A percentile compares a stretch with the other conserved stretches of the same genome.
Evolutionary conservation across 2,888 invertebrate genomes (phyloP).

Genomic region (Ditula angustiorana): DNA sequence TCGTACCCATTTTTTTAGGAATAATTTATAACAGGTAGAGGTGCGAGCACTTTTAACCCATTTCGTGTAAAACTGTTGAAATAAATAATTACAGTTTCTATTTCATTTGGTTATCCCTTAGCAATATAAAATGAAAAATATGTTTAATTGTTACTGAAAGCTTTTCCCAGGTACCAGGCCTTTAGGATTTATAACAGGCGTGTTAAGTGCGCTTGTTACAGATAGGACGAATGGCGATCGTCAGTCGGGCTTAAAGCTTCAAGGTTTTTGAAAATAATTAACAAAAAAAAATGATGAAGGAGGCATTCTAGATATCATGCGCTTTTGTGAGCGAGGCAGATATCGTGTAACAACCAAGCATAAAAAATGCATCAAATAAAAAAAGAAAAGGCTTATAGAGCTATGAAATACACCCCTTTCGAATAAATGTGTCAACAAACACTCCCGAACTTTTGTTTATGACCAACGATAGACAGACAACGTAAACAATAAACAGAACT

Average conservation of each 20-base stretch:
- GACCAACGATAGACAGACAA: not conserved
- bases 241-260: constrained; percentile 50
- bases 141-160: constrained; percentile 15
- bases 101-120: too few species aligned
- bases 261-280: constrained; percentile 18
- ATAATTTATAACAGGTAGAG: too few species aligned
- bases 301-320: constrained; percentile 6
- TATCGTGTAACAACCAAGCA: not conserved
- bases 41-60: too few species aligned
- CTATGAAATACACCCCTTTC: constrained; percentile 1
- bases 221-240: constrained; percentile 65
- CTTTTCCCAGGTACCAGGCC: constrained; percentile 47
- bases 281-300: constrained; percentile 7
- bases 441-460: not conserved
- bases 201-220: constrained; percentile 72
- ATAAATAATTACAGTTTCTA: too few species aligned
- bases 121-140: not conserved
- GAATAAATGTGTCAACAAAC: not conserved
- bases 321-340: constrained; percentile 1
- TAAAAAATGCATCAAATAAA: not conserved
- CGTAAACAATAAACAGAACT: not conserved
- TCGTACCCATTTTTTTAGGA: too few species aligned
- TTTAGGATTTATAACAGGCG: constrained; percentile 67
- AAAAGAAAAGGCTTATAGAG: not conserved
- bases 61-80: too few species aligned